These are phyloP conservation scores for Cerastis rubricosa DNA, from an alignment of 2,888 invertebrate species.

Conservation along the genomic window DNA sequence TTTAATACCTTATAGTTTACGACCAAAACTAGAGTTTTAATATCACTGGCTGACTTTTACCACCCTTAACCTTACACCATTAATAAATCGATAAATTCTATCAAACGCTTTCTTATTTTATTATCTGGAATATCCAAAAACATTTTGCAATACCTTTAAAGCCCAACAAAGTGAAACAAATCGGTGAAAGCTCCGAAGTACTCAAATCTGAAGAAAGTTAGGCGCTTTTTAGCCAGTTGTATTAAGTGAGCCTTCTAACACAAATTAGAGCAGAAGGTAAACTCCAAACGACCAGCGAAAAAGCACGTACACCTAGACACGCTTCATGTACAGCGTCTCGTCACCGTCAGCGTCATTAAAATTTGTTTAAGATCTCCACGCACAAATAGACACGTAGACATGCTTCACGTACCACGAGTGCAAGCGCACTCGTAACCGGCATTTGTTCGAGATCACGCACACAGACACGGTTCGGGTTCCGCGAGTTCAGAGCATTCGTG, in stretches of 20 bases:
- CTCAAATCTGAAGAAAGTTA: conserved; percentile 55
- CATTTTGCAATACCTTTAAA: conserved; percentile 37
- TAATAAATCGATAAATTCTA: conserved; percentile 20
- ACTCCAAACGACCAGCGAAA: not conserved
- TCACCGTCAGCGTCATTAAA: too few relatives aligned
- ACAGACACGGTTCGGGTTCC: not conserved
- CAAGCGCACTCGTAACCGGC: not conserved
- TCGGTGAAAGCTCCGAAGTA: conserved; percentile 44
- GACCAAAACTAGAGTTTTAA: conserved; percentile 15
- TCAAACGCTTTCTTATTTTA: conserved; percentile 29
- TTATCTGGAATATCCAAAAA: conserved; percentile 50
- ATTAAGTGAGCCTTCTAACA: conserved; percentile 24
- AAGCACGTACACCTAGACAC: not conserved
- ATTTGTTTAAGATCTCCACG: too few relatives aligned
- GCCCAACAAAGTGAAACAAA: conserved; percentile 56
- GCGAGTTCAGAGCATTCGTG: not conserved
- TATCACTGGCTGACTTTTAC: conserved; percentile 31
- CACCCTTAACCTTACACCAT: conserved; percentile 19
- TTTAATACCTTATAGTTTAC: conserved; percentile 20
- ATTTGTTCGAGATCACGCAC: not conserved
- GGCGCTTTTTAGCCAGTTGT: conserved; percentile 46
- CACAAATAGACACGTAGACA: too few relatives aligned
- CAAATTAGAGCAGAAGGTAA: conserved; percentile 21
- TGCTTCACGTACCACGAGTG: too few relatives aligned
- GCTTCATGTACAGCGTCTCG: not conserved